phyloP scores from a whole-genome alignment of 2,888 invertebrate species.

The Conchocele bisecta region DNA sequence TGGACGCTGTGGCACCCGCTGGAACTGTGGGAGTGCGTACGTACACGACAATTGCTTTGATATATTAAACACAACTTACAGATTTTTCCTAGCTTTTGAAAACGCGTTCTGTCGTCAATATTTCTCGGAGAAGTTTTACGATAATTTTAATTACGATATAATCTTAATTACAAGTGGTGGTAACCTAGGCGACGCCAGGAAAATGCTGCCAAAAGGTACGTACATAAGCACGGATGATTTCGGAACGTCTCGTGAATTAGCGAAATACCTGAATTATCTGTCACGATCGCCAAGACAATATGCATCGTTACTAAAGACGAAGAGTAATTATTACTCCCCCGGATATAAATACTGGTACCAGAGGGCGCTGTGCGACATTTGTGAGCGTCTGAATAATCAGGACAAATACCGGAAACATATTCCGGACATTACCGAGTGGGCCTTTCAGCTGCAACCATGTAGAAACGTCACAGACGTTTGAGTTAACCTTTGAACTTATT shows the following conservation, averaged over 20 bases:
- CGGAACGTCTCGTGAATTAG: constrained; percentile 23
- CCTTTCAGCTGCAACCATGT: too few species aligned
- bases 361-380: constrained; percentile 36
- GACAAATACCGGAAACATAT: constrained; percentile 30
- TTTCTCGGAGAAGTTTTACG: constrained; percentile 46
- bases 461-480: too few species aligned
- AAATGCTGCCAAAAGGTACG: constrained; percentile 18
- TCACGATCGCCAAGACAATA: constrained; percentile 25
- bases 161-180: constrained; percentile 40
- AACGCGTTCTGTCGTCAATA: constrained; percentile 44
- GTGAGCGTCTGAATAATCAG: constrained; percentile 29
- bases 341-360: constrained; percentile 31
- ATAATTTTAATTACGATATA: constrained; percentile 47
- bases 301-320: constrained; percentile 19
- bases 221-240: constrained; percentile 39
- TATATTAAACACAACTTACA: constrained; percentile 30
- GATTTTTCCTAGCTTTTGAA: constrained; percentile 41
- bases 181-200: not conserved
- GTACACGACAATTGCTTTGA: constrained; percentile 39
- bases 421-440: too few species aligned
- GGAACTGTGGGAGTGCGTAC: constrained; percentile 39
- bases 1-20: constrained; percentile 32
- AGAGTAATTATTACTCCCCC: constrained; percentile 34
- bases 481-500: too few species aligned
- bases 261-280: constrained; percentile 26